Conservation (phyloP, 2,888 invertebrate species). For the Drosophila subquinaria region DNA sequence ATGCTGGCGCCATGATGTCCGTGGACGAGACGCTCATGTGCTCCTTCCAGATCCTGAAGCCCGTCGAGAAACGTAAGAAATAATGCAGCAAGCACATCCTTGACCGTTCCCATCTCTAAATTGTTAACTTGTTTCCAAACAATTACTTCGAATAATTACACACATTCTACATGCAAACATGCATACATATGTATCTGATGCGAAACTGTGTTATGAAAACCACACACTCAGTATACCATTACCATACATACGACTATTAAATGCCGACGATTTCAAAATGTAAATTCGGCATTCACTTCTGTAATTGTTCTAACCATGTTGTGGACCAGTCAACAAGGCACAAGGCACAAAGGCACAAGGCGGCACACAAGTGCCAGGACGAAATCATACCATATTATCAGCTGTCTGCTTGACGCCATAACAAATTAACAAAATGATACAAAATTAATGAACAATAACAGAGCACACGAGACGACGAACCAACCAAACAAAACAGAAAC, state of each 20-base stretch:
- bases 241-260: neutral
- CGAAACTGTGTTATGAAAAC: neutral
- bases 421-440: slow-evolving; percentile 67
- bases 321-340: slow-evolving; percentile 26
- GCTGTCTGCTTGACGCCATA: slow-evolving; percentile 49
- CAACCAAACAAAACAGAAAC: slow-evolving; percentile 20
- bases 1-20: slow-evolving; percentile 97
- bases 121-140: slow-evolving; percentile 29
- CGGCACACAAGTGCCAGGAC: neutral
- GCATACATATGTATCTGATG: neutral
- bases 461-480: slow-evolving; percentile 32
- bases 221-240: neutral
- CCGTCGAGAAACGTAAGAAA: slow-evolving; percentile 64
- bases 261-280: neutral
- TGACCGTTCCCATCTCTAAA: slow-evolving; percentile 19
- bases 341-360: neutral
- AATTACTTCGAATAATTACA: slow-evolving; percentile 13
- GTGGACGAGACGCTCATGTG: slow-evolving; percentile 98
- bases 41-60: slow-evolving; percentile 88
- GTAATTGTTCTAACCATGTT: neutral
- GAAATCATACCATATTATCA: slow-evolving; percentile 33
- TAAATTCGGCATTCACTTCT: neutral
- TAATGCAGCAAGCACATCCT: slow-evolving; percentile 4
- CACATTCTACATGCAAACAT: neutral
- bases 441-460: slow-evolving; percentile 72